phyloP scores from a whole-genome alignment of 2,888 invertebrate genomes.

The Hypselothyrea guttata region DNA sequence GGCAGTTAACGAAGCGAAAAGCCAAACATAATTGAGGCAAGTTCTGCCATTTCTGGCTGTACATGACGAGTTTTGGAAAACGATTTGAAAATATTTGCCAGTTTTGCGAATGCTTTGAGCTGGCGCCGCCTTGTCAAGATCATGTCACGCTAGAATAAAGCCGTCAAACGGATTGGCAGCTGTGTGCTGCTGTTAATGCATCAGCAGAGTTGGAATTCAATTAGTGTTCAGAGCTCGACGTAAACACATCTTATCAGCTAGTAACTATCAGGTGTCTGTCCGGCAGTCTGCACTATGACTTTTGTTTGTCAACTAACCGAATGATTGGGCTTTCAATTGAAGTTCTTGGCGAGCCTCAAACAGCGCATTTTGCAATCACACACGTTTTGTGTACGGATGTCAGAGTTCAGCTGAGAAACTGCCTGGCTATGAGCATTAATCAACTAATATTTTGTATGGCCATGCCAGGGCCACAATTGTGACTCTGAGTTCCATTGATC shows the following conservation, averaged over 20 bases:
- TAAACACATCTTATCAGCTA: conserved; percentile 50
- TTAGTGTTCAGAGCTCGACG: conserved; percentile 42
- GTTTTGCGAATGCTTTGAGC: conserved; percentile 31
- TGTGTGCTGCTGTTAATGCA: conserved; percentile 23
- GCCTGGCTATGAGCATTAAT: conserved; percentile 51
- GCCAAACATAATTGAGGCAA: conserved; percentile 37
- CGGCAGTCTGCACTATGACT: conserved; percentile 4
- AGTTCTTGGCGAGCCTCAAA: conserved; percentile 16
- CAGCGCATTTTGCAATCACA: conserved; percentile 35
- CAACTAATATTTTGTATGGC: conserved; percentile 43
- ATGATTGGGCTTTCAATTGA: background rate
- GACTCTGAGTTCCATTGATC: conserved; percentile 53
- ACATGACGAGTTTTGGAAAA: conserved; percentile 17
- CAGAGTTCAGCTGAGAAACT: conserved; percentile 55
- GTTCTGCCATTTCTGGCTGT: background rate
- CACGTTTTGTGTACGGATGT: conserved; percentile 40
- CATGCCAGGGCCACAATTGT: conserved; percentile 42
- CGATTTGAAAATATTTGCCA: conserved; percentile 27
- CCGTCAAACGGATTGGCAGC: conserved; percentile 42
- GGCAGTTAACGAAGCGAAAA: conserved; percentile 48
- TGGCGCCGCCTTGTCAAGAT: conserved; percentile 55
- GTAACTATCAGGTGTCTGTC: conserved; percentile 31
- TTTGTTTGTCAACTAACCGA: conserved; percentile 4
- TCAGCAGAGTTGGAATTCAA: conserved; percentile 46
- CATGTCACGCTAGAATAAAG: conserved; percentile 61